These are phyloP conservation scores for Chloebia gouldiae DNA, from an alignment of 2,113 vertebrate genomes.

Conservation along the genomic window DNA sequence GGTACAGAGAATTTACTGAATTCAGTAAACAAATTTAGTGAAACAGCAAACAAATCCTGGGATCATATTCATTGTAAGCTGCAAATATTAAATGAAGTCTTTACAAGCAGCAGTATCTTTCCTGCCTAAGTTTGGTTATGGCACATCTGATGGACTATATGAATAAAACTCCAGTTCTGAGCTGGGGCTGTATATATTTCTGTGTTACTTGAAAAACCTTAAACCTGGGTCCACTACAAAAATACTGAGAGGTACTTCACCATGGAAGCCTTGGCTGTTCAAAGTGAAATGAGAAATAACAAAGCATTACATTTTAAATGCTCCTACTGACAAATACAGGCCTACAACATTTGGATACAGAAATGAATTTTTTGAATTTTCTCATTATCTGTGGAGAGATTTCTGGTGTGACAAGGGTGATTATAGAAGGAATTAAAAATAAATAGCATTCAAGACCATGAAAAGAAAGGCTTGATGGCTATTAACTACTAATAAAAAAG, in stretches of 20 bases:
- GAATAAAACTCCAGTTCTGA: not conserved
- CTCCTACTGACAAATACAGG: not conserved
- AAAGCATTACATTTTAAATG: not conserved
- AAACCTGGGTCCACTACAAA: not conserved
- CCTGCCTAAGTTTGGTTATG: not conserved
- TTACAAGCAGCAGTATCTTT: not conserved
- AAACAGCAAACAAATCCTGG: not conserved
- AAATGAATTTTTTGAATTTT: constrained; percentile 41
- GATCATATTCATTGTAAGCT: not conserved
- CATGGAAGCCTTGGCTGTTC: not conserved
- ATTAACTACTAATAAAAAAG: constrained; percentile 68
- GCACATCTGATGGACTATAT: not conserved
- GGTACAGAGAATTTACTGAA: not conserved
- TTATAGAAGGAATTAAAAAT: constrained; percentile 40
- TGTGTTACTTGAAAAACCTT: not conserved
- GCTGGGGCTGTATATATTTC: not conserved
- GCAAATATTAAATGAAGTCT: not conserved
- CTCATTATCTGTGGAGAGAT: not conserved
- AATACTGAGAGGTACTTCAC: not conserved
- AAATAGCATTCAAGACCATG: constrained; percentile 30
- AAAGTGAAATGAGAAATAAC: not conserved
- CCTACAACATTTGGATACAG: constrained; percentile 22
- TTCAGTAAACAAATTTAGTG: too few relatives aligned
- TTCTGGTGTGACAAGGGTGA: not conserved
- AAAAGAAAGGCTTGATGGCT: constrained; percentile 53